Evolutionary conservation across 2,797 vertebrate genomes (phyloP).

Genomic region (Yasuhikotakia modesta): DNA sequence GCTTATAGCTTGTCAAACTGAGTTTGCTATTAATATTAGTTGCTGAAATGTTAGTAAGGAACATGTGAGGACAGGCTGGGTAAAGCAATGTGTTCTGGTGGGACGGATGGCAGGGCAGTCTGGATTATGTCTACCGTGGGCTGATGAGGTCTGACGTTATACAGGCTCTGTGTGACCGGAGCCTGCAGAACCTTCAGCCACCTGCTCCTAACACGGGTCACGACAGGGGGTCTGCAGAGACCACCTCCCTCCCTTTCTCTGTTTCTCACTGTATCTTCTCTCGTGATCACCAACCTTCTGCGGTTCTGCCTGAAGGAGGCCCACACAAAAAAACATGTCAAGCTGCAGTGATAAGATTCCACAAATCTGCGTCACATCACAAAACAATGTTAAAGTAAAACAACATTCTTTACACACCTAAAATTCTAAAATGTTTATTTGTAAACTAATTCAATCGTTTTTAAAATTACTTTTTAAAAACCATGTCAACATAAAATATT

Average conservation of each 20-base stretch:
- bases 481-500: too few relatives aligned
- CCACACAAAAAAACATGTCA: not conserved
- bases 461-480: too few relatives aligned
- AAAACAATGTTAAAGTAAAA: too few relatives aligned
- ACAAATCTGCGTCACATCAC: too few relatives aligned
- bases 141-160: conserved; percentile 34
- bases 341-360: too few relatives aligned
- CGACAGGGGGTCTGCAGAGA: conserved; percentile 50
- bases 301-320: not conserved
- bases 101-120: conserved; percentile 29
- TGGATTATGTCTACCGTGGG: conserved; percentile 37
- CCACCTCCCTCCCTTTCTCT: not conserved
- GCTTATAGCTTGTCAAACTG: conserved; percentile 3
- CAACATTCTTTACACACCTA: too few relatives aligned
- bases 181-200: conserved; percentile 45
- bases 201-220: conserved; percentile 60
- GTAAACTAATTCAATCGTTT: too few relatives aligned
- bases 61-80: not conserved
- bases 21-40: not conserved
- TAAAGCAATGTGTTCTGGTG: not conserved
- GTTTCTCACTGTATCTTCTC: conserved; percentile 9
- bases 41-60: not conserved
- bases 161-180: conserved; percentile 22
- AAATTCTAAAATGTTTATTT: too few relatives aligned
- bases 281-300: not conserved